A percentile compares a stretch with the other conserved stretches of the same genome.
Evolutionary conservation across 2,888 invertebrate genomes (phyloP).

Genomic region (Eutolmus rufibarbis): DNA sequence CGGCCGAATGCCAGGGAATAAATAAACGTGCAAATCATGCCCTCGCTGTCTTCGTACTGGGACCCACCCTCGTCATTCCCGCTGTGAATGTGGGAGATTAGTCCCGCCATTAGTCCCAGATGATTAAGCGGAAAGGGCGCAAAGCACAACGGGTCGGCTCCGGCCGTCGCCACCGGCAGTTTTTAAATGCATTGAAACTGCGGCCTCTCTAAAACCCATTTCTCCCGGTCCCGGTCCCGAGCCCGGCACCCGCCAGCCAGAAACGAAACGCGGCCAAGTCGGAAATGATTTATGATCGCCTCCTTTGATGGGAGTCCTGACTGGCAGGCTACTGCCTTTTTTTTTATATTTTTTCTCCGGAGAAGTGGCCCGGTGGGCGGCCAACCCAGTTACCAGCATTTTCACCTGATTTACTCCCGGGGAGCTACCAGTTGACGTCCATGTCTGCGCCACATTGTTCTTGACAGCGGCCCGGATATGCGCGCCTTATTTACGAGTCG

Average conservation of each 20-base stretch:
- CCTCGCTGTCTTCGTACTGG: neutral
- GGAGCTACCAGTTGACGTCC: conserved; percentile 23
- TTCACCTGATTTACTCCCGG: conserved; percentile 2
- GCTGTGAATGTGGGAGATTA: neutral
- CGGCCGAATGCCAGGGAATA: neutral
- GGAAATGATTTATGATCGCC: conserved; percentile 26
- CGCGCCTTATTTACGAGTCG: conserved; percentile 33
- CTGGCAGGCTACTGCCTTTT: neutral
- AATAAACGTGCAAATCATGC: neutral
- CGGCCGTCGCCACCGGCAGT: neutral
- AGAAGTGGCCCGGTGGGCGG: neutral
- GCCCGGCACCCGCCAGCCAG: neutral
- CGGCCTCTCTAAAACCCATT: neutral
- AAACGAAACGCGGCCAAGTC: neutral
- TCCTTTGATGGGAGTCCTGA: conserved; percentile 22
- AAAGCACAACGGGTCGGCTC: neutral
- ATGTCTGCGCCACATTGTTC: conserved; percentile 30
- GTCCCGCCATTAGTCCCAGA: neutral
- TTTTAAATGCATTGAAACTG: conserved; percentile 25
- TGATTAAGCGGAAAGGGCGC: conserved; percentile 1
- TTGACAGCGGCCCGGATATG: conserved; percentile 36
- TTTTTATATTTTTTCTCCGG: neutral
- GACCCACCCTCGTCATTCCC: neutral
- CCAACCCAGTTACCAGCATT: neutral
- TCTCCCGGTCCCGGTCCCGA: neutral